phyloP scores from a whole-genome alignment of 64 coral and sea anemone genomes.

The Hydrozoanthus tunicans region DNA sequence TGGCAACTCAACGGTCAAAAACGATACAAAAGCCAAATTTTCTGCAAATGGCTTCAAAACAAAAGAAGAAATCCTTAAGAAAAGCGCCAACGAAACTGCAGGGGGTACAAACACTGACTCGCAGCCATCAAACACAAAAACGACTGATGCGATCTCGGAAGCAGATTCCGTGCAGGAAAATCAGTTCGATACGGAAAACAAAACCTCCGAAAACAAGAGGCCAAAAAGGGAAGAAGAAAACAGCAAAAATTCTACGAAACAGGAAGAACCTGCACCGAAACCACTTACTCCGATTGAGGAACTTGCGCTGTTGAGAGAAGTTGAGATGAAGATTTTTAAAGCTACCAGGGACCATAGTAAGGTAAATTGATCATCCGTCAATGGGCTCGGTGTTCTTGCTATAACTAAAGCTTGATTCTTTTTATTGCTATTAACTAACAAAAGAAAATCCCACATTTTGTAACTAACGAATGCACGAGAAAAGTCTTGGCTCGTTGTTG shows the following conservation, averaged over 20 bases:
- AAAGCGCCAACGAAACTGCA: not conserved
- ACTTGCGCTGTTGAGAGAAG: conserved; percentile 57
- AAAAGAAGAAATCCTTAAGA: not conserved
- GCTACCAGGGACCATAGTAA: conserved; percentile 65
- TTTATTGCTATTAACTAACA: not conserved
- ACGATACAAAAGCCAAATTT: not conserved
- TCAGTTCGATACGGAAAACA: not conserved
- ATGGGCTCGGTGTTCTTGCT: too few species aligned
- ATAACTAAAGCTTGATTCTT: not conserved
- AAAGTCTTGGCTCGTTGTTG: too few species aligned
- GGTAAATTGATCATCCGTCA: not conserved
- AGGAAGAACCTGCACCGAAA: not conserved
- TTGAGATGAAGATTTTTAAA: conserved; percentile 59
- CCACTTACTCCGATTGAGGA: conserved; percentile 48
- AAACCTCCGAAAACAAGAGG: not conserved
- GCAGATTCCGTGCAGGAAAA: not conserved
- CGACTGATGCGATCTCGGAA: not conserved
- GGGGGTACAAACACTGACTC: not conserved
- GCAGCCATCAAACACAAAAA: not conserved
- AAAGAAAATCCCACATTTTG: too few species aligned
- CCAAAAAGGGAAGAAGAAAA: not conserved
- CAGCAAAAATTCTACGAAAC: not conserved
- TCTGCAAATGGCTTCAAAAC: not conserved
- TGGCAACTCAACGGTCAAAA: not conserved
- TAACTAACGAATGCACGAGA: too few species aligned